Evolutionary conservation across 2,888 invertebrate genomes (phyloP).

Genomic region (Mesopsocus fuscifrons): DNA sequence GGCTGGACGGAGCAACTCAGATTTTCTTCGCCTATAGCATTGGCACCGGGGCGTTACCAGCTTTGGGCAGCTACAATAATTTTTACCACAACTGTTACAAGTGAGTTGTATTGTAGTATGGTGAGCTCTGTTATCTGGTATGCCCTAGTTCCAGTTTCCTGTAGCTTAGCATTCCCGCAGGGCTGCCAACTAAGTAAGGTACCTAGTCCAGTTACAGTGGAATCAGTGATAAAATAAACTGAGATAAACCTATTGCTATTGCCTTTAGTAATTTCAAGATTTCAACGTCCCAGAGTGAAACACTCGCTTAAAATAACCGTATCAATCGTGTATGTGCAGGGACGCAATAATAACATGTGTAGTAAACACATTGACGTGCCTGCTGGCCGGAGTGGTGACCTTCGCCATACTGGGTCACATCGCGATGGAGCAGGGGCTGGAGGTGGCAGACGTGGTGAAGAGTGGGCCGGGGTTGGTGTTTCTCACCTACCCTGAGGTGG

Average conservation of each 20-base stretch:
- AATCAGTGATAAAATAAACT: too few relatives aligned
- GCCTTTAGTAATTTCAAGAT: too few relatives aligned
- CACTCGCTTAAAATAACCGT: too few relatives aligned
- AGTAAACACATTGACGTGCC: conserved; percentile 50
- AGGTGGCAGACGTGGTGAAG: conserved; percentile 32
- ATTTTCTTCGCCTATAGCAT: conserved; percentile 63
- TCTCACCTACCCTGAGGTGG: conserved; percentile 54
- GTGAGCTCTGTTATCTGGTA: too few relatives aligned
- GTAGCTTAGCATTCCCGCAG: too few relatives aligned
- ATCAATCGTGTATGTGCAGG: conserved; percentile 28
- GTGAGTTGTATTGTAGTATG: conserved; percentile 27
- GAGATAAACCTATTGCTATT: too few relatives aligned
- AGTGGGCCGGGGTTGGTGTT: conserved; percentile 56
- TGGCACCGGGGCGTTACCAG: conserved; percentile 54
- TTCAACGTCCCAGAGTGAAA: too few relatives aligned
- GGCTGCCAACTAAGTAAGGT: background rate
- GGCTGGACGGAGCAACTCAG: conserved; percentile 61
- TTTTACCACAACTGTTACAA: conserved; percentile 58
- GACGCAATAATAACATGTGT: conserved; percentile 52
- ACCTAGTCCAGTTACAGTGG: too few relatives aligned
- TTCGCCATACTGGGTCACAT: conserved; percentile 57
- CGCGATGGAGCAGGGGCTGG: conserved; percentile 31
- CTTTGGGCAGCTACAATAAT: conserved; percentile 54
- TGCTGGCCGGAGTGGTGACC: conserved; percentile 55
- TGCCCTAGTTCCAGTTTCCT: too few relatives aligned